Evolutionary conservation across 2,797 vertebrate species (phyloP).

Genomic region (Pempheris klunzingeri): DNA sequence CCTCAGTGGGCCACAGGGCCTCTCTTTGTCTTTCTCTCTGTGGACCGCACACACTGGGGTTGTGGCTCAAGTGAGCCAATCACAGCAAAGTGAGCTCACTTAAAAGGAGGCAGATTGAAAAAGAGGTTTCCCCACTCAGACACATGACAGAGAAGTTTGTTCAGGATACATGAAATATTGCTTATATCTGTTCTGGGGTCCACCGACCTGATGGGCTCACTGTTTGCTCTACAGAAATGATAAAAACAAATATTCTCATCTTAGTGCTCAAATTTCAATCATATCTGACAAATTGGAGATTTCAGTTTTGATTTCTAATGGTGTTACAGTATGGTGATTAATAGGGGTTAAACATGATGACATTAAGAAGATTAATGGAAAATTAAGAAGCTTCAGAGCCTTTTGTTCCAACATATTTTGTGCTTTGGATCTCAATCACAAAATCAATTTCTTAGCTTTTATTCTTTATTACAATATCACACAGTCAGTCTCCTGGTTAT

Average conservation of each 20-base stretch:
- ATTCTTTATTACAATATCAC: too few species aligned
- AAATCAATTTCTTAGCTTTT: too few species aligned
- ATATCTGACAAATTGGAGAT: neutral
- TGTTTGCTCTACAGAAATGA: neutral
- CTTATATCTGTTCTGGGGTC: too few species aligned
- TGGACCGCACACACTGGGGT: slow-evolving; percentile 33
- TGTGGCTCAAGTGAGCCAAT: slow-evolving; percentile 67
- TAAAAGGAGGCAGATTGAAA: neutral
- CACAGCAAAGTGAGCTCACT: slow-evolving; percentile 30
- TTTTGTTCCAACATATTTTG: neutral
- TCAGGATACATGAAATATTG: neutral
- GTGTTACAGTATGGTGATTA: neutral
- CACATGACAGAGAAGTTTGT: slow-evolving; percentile 5
- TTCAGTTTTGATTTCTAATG: neutral
- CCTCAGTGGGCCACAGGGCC: neutral
- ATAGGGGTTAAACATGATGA: neutral
- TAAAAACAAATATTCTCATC: neutral
- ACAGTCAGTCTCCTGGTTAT: neutral
- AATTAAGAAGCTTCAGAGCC: neutral
- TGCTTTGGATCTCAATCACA: neutral
- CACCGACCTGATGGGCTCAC: neutral
- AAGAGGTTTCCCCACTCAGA: slow-evolving; percentile 9
- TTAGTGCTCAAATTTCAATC: neutral
- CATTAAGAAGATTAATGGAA: neutral
- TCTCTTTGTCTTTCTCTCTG: neutral